Evolutionary conservation across 23 tunicate species (phyloP), one percentile per base, ranked within the genome.

Genomic region (Ciona savignyi): DNA sequence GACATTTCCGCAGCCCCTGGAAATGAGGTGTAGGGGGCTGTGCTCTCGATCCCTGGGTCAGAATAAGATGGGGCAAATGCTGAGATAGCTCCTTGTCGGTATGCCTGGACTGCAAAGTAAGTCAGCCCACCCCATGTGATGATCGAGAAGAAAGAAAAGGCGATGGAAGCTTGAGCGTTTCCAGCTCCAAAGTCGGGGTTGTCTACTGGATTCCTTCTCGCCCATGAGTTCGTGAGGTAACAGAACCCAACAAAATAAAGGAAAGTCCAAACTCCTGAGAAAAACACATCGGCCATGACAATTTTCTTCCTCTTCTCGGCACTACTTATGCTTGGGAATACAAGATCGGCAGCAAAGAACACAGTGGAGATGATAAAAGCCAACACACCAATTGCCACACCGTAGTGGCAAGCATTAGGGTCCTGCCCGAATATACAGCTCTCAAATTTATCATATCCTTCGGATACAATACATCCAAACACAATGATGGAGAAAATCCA

Each of bases 401-500:
- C 97, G 72, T 84, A 91, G 71, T 91, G 83, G 66, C 97, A 91
- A 22, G 97, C 97, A 70, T 85, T 85, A 1, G 20, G 68, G 72
- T 91, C 83, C 89, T 90, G 32, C n/a, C 87, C 87, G 71, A 85
- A 89, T 2, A 89, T 78, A 56, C 96, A 89, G 25, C 77, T 51
- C 20, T 56, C 23, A 4, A 73, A 34, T 56, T 74, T 71, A 75
- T 82, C 75, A 60, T 82, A 76, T 4, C 77, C 82, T 34, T 82
- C 96, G 19, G 97, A 91, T 19, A 91, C 86, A 77, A 91, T 91
- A 71, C 97, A 91, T 2, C 81, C 97, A 84, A 91, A 91, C 26
- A 80, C 91, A 73, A 91, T 62, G 51, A 91, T 30, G 1, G 97
- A 82, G 74, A 91, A 91, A 11, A 91, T 62, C 97, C 97, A 91